Percentiles rank a stretch among this genome's conserved stretches.
phyloP scores from a whole-genome alignment of 2,113 vertebrate genomes.

The Scomber colias region DNA sequence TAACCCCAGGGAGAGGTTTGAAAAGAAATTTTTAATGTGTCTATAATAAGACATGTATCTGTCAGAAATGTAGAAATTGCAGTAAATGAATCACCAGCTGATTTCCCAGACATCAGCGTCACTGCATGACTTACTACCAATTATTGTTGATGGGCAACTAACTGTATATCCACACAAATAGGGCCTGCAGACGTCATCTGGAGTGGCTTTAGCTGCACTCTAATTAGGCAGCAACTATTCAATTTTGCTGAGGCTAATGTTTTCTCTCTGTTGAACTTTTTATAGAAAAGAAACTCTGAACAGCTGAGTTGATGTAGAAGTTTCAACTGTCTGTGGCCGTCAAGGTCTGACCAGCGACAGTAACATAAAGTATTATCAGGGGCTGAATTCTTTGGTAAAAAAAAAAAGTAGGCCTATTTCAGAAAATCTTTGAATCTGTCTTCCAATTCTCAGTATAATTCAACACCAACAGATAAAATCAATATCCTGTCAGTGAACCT shows the following conservation, averaged over 20 bases:
- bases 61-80: conserved; percentile 23
- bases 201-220: conserved; percentile 7
- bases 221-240: conserved; percentile 3
- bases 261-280: not conserved
- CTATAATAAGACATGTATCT: conserved; percentile 30
- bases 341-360: not conserved
- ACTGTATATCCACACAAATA: conserved; percentile 33
- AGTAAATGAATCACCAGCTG: conserved; percentile 50
- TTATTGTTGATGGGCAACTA: conserved; percentile 43
- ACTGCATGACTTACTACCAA: conserved; percentile 31
- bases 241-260: not conserved
- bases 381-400: not conserved
- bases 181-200: conserved; percentile 37
- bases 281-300: not conserved
- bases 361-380: too few species aligned
- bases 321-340: not conserved
- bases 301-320: not conserved
- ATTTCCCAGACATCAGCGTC: conserved; percentile 56
- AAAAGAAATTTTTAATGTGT: conserved; percentile 19
- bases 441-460: not conserved
- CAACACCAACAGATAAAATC: not conserved
- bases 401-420: not conserved
- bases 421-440: not conserved
- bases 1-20: not conserved
- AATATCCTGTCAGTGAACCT: not conserved